A percentile compares a stretch with the other conserved stretches of the same genome.
phyloP scores from a whole-genome alignment of 2,113 vertebrate species.

The Callipepla californica region DNA sequence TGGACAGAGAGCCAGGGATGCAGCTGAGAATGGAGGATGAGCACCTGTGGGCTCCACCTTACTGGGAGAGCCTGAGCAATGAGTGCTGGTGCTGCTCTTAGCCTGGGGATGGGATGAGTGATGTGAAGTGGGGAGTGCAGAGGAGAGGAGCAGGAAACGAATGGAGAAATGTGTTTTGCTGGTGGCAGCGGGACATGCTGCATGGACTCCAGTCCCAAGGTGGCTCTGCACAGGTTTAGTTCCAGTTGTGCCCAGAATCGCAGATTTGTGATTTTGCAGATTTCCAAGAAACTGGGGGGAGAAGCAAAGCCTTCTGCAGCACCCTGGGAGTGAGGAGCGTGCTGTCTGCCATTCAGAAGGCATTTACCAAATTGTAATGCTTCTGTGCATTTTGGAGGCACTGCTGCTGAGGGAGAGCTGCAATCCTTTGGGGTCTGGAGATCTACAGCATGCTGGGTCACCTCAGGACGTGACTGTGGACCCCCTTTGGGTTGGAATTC shows the following conservation, averaged over 20 bases:
- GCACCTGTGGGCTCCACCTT: accelerated
- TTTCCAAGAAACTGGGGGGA: no score
- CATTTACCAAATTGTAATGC: not conserved
- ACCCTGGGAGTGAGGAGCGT: not conserved
- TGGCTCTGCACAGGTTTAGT: accelerated
- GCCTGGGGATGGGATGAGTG: not conserved
- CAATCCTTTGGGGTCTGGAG: not conserved
- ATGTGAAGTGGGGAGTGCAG: not conserved
- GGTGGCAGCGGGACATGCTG: not conserved
- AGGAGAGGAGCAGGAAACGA: not conserved
- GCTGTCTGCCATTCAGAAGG: not conserved
- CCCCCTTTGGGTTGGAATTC: not conserved
- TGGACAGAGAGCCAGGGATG: accelerated
- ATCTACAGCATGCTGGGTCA: not conserved
- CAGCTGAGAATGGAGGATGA: not conserved
- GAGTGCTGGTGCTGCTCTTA: no score
- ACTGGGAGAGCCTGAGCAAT: not conserved
- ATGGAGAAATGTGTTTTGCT: accelerated
- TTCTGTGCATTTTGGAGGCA: not conserved
- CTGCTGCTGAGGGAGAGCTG: not conserved
- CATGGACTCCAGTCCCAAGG: accelerated
- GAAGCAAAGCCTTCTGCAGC: not conserved
- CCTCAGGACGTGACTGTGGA: not conserved
- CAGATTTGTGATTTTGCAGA: accelerated
- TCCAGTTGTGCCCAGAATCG: not conserved